Base-by-base conservation (phyloP, 2,888 invertebrate genomes). In the Volucella zonaria region DNA sequence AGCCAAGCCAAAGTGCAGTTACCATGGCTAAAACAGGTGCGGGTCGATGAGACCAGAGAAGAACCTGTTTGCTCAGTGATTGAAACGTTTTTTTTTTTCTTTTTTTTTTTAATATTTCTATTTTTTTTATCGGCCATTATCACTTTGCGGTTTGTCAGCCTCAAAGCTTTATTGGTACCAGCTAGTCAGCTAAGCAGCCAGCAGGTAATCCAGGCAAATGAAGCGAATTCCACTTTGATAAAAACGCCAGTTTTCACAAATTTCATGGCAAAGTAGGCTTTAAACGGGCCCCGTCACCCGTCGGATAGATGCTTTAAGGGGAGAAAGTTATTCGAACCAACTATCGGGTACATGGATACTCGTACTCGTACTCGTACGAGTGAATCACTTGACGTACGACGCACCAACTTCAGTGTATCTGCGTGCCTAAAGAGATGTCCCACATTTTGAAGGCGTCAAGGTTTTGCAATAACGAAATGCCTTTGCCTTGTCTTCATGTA, bases 371-470 rank as follows among this genome's bases (percentile, higher is more conserved):
- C 4, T 31, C 31, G 31, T 31, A 47, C 18, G 6, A 0, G 8
- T 51, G 10, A 38, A 11, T 11, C n/a, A 11, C 11, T 40, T 66
- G 56, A 42, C 58, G 49, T 66, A 9, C 54, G 47, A 54, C 47
- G 54, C 38, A 14, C 42, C 15, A 8, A 11, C 15, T 47, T 8
- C 31, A 56, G 49, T 70, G 62, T 40, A 31, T 56, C 42, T 49
- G 42, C 38, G 47, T 43, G 9, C 2, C 11, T 2, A 15, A 14
- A 14, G 10, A 47, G 52, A 59, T 68, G 62, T 81, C 61, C 81
- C 81, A 77, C 76, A 81, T 76, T 56, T 73, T 31, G 8, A 47
- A 52, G 49, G 54, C 68, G 45, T 68, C 81, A 85, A 81, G 85
- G 81, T 64, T 73, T 54, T 71, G 70, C 49, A 71, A 76, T 71